Conservation (phyloP, 2,797 vertebrate species). For the Microctenopoma steveboyesi region DNA sequence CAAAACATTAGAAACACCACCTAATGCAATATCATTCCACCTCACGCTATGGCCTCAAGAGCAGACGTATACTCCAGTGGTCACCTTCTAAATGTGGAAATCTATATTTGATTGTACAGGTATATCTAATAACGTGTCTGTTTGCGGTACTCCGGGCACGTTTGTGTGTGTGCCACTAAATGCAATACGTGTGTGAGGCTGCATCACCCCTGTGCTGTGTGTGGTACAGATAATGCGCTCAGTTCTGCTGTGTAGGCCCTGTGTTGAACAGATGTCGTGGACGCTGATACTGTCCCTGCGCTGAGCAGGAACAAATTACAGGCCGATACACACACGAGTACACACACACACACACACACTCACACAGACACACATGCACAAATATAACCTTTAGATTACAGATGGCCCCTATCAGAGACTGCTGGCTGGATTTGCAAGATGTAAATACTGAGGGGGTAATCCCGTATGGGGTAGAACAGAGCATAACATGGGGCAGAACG, state of each 20-base stretch:
- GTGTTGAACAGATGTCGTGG: conserved; percentile 80
- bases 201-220: conserved; percentile 51
- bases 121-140: no score
- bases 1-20: no score
- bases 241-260: conserved; percentile 67
- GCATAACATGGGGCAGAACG: conserved; percentile 45
- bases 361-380: conserved; percentile 17
- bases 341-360: neutral
- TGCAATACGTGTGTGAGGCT: neutral
- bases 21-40: neutral
- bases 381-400: conserved; percentile 83
- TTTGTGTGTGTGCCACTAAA: neutral
- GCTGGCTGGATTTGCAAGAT: conserved; percentile 77
- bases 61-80: no score
- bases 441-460: conserved; percentile 81
- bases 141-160: no score
- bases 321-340: conserved; percentile 31
- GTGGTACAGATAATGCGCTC: conserved; percentile 63
- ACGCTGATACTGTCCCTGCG: conserved; percentile 74
- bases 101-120: no score
- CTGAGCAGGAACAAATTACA: conserved; percentile 75
- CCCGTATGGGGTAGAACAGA: conserved; percentile 58
- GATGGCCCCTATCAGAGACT: conserved; percentile 75
- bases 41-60: no score
- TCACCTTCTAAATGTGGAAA: no score